Evolutionary conservation across 2,113 vertebrate species (phyloP).

Genomic region (Leptosomus discolor): DNA sequence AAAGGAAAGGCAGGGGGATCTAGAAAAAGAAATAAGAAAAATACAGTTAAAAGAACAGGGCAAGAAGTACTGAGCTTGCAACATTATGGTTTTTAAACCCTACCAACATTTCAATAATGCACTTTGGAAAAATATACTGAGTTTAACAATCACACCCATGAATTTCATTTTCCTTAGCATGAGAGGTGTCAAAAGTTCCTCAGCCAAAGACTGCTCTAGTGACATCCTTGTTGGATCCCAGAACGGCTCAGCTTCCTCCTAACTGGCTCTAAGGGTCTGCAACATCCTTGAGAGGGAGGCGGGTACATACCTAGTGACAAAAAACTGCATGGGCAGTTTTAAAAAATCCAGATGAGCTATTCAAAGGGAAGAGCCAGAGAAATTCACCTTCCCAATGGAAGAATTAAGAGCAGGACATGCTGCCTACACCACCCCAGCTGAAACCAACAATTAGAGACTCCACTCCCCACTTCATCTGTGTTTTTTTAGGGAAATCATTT

Average conservation of each 20-base stretch:
- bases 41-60: not conserved
- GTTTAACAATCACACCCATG: not conserved
- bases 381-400: not conserved
- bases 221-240: not conserved
- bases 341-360: not conserved
- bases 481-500: not conserved
- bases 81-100: not conserved
- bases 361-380: not conserved
- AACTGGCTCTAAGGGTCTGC: not conserved
- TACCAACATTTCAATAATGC: not conserved
- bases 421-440: not conserved
- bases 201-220: not conserved
- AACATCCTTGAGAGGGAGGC: not conserved
- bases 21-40: not conserved
- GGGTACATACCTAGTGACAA: fast-evolving
- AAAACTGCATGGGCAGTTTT: not conserved
- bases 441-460: not conserved
- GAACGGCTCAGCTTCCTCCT: not conserved
- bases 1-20: not conserved
- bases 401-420: not conserved
- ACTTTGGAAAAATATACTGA: not conserved
- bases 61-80: not conserved
- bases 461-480: not conserved
- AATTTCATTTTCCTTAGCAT: not conserved
- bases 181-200: not conserved